Conservation (phyloP, 2,888 invertebrate species). For the Leucania comma region DNA sequence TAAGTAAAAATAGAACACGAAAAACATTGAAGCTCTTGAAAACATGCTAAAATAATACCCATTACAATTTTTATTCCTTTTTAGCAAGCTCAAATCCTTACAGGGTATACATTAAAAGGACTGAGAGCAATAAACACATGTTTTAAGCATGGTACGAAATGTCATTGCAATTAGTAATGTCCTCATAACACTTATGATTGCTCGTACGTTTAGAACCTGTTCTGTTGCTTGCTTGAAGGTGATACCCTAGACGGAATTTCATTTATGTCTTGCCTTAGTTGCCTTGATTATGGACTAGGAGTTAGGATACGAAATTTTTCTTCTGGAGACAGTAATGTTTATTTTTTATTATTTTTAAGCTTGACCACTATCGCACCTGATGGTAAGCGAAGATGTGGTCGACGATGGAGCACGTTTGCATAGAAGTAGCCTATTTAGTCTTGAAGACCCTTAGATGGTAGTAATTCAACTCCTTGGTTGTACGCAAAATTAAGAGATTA, state of each 20-base stretch:
- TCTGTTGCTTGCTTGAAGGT: conserved; percentile 74
- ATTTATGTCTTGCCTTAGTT: conserved; percentile 62
- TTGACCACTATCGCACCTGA: no score
- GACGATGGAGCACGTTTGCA: no score
- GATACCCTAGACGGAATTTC: conserved; percentile 70
- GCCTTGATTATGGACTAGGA: conserved; percentile 25
- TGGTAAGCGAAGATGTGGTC: no score
- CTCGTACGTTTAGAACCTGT: conserved; percentile 77
- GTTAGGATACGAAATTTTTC: conserved; percentile 8
- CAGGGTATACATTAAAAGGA: conserved; percentile 22
- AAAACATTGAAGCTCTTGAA: neutral
- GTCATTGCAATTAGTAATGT: conserved; percentile 75
- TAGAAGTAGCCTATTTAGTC: no score
- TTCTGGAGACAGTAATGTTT: no score
- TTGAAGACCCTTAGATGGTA: no score
- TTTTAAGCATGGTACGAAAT: conserved; percentile 61
- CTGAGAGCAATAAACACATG: conserved; percentile 38
- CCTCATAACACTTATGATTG: conserved; percentile 76
- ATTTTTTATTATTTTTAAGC: no score
- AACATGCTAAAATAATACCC: conserved; percentile 9
- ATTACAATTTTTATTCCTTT: neutral
- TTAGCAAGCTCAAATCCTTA: conserved; percentile 14
- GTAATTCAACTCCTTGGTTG: no score
- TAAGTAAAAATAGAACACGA: neutral
- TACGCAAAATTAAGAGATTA: no score